Evolutionary conservation across 1,140 invertebrate species (phyloP), one percentile per base, ranked within the genome.

Genomic region (Meteorus sp.): DNA sequence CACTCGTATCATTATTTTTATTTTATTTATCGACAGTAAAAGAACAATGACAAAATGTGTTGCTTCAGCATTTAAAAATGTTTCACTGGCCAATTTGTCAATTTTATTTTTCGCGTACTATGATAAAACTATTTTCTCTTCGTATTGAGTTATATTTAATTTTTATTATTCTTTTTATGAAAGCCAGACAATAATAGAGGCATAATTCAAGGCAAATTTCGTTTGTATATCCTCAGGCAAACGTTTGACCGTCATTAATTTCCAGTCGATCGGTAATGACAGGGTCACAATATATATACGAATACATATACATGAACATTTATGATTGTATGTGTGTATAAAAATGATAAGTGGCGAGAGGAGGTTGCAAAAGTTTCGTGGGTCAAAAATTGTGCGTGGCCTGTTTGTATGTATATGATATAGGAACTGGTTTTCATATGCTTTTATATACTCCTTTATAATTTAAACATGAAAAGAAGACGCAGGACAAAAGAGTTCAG

Each of bases 1-100:
- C 43, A 55, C 35, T 47, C 55, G n/a, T n/a, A n/a, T n/a, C n/a
- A n/a, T n/a, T n/a, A 60, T n/a, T 39, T 39, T 39, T 11, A 15
- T 5, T 29, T 39, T n/a, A 5, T 39, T 3, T n/a, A 39, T n/a
- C 62, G 61, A 66, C 61, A 62, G 55, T 59, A 62, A 67, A 62
- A 63, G 53, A 56, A 56, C 17, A 48, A 29, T 29, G 9, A 29
- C 9, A 29, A 29, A 29, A 29, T 9, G 27, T 29, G 27, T n/a
- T n/a, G n/a, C n/a, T n/a, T n/a, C n/a, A n/a, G n/a, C n/a, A n/a
- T n/a, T n/a, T n/a, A n/a, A n/a, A n/a, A n/a, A n/a, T n/a, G n/a
- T n/a, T n/a, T n/a, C n/a, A n/a, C n/a, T n/a, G n/a, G n/a, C n/a
- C n/a, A n/a, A n/a, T n/a, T n/a, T n/a, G n/a, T n/a, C n/a, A n/a